A percentile compares a stretch with the other conserved stretches of the same genome.
These are phyloP conservation scores for Molanna angustata DNA, from an alignment of 2,888 invertebrate species.

Conservation along the genomic window DNA sequence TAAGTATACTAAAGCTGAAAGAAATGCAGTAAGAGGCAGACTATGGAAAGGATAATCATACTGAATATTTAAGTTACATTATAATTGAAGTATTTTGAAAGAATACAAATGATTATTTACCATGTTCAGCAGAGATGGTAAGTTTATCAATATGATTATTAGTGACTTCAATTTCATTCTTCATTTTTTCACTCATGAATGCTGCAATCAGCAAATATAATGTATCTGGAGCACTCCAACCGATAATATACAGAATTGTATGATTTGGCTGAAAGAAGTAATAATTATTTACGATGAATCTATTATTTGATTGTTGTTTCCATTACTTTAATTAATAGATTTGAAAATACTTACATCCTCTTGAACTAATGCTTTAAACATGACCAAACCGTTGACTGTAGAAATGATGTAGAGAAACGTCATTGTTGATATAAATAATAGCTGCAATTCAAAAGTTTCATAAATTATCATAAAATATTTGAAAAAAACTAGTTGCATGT, in stretches of 20 bases:
- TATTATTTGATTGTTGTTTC: no score
- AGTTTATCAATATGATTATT: constrained; percentile 26
- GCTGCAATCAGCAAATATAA: constrained; percentile 19
- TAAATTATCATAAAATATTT: no score
- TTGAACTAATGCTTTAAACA: constrained; percentile 14
- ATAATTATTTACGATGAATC: no score
- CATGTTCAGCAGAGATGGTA: constrained; percentile 19
- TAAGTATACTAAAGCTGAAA: no score
- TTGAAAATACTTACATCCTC: constrained; percentile 20
- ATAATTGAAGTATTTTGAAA: no score
- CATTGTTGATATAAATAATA: constrained; percentile 18
- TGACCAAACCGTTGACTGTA: constrained; percentile 27
- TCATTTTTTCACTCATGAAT: constrained; percentile 24
- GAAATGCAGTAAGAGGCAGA: no score
- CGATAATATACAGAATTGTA: constrained; percentile 16
- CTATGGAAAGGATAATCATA: no score
- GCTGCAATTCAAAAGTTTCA: constrained; percentile 21
- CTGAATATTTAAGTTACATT: no score
- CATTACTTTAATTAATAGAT: no score
- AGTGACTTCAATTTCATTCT: constrained; percentile 26
- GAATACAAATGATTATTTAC: no score
- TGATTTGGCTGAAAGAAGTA: constrained; percentile 13
- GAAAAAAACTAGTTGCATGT: no score
- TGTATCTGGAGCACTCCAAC: constrained; percentile 19
- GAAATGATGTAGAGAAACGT: constrained; percentile 26